Conservation (phyloP, 2,797 vertebrate species). For the Ctenochaetus hawaiiensis region DNA sequence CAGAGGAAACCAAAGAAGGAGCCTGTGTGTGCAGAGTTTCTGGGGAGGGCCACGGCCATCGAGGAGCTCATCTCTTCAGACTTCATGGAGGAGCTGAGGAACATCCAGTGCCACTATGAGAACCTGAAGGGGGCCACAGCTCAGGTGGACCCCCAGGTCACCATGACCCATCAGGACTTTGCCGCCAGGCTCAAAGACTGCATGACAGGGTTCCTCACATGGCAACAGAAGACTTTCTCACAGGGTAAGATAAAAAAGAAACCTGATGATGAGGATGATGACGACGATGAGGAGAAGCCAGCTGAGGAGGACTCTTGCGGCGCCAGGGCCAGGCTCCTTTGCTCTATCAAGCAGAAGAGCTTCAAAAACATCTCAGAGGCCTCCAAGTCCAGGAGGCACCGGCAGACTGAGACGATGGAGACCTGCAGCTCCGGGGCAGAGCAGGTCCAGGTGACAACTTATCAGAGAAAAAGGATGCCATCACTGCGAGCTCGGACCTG, state of each 20-base stretch:
- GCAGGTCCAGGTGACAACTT: not conserved
- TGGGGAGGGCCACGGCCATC: constrained; percentile 30
- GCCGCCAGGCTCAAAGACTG: constrained; percentile 20
- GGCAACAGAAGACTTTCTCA: constrained; percentile 70
- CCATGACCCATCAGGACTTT: constrained; percentile 43
- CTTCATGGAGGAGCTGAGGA: constrained; percentile 64
- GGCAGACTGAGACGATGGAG: constrained; percentile 40
- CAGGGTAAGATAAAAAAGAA: constrained; percentile 1
- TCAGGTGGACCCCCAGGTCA: constrained; percentile 33
- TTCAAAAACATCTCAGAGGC: constrained; percentile 40
- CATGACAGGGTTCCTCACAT: constrained; percentile 53
- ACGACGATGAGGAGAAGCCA: not conserved
- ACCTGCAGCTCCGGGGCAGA: not conserved
- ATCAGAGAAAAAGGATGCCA: not conserved
- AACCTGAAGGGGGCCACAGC: constrained; percentile 47
- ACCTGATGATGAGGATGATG: not conserved
- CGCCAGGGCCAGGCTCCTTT: constrained; percentile 65
- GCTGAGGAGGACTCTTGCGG: constrained; percentile 3
- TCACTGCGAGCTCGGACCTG: constrained; percentile 69
- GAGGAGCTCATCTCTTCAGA: constrained; percentile 58
- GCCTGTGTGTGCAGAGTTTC: constrained; percentile 35
- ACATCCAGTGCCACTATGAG: constrained; percentile 69
- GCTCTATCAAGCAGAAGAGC: constrained; percentile 77
- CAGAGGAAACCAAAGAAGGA: constrained; percentile 44
- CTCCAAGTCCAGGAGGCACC: constrained; percentile 55